Conservation (phyloP, 64 coral and sea anemone species). For the Acropora tenuis region DNA sequence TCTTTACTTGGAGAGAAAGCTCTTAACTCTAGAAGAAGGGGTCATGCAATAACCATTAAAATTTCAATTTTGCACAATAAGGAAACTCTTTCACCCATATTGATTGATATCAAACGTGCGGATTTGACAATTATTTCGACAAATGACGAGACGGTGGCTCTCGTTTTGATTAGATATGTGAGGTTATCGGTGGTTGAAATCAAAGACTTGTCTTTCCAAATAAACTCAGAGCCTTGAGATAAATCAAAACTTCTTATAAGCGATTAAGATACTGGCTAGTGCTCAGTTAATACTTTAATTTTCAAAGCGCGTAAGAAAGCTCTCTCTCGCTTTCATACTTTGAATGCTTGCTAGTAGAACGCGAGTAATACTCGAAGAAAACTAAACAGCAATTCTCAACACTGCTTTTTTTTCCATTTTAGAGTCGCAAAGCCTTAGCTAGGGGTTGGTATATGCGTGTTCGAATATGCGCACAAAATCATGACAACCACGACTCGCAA, state of each 20-base stretch:
- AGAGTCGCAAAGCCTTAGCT: no score
- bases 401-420: not conserved
- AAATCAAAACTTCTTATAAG: slow-evolving; percentile 9
- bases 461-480: not conserved
- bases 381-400: no score
- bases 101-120: slow-evolving; percentile 38
- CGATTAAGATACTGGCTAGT: not conserved
- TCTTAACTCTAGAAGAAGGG: not conserved
- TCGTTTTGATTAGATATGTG: not conserved
- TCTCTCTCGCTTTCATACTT: not conserved
- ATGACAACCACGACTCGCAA: not conserved
- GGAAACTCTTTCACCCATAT: slow-evolving; percentile 27
- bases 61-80: not conserved
- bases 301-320: not conserved
- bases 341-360: not conserved
- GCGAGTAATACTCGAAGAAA: not conserved
- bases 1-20: no score
- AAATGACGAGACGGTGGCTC: slow-evolving; percentile 29
- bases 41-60: slow-evolving; percentile 14
- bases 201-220: slow-evolving; percentile 23
- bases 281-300: not conserved
- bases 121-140: slow-evolving; percentile 49
- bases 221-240: slow-evolving; percentile 32
- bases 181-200: slow-evolving; percentile 19
- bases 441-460: no score